Evolutionary conservation across 2,888 invertebrate species (phyloP).

Genomic region (Chaetogeoica ovagalla): DNA sequence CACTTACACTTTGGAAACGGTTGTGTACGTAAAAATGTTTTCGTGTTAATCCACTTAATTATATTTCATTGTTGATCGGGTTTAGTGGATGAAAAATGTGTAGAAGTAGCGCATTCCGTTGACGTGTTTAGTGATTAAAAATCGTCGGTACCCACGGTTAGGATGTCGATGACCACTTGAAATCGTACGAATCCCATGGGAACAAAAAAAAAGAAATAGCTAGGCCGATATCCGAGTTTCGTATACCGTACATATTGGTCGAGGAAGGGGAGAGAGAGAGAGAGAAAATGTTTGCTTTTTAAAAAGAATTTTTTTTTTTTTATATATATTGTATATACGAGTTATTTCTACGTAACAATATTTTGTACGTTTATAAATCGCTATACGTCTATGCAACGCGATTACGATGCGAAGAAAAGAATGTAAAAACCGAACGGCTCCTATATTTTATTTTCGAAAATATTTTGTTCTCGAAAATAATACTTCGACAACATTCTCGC

Average conservation of each 20-base stretch:
- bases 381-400: too few species aligned
- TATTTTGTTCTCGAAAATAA: too few species aligned
- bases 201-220: too few species aligned
- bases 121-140: slow-evolving; percentile 46
- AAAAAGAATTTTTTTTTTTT: too few species aligned
- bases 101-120: slow-evolving; percentile 45
- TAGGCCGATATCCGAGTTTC: slow-evolving; percentile 16
- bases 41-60: slow-evolving; percentile 27
- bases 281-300: slow-evolving; percentile 21
- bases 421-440: too few species aligned
- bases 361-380: too few species aligned
- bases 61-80: neutral
- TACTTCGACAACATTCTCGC: too few species aligned
- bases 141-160: slow-evolving; percentile 47
- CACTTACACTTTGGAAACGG: neutral
- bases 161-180: slow-evolving; percentile 34
- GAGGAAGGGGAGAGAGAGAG: neutral
- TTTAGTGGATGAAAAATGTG: slow-evolving; percentile 17
- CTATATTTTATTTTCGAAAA: too few species aligned
- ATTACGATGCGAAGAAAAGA: too few species aligned
- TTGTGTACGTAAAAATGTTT: neutral
- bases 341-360: neutral
- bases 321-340: too few species aligned
- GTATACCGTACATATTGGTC: neutral
- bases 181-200: slow-evolving; percentile 36